Evolutionary conservation across 1,140 invertebrate species (phyloP).

Genomic region (Diabrotica virgifera): DNA sequence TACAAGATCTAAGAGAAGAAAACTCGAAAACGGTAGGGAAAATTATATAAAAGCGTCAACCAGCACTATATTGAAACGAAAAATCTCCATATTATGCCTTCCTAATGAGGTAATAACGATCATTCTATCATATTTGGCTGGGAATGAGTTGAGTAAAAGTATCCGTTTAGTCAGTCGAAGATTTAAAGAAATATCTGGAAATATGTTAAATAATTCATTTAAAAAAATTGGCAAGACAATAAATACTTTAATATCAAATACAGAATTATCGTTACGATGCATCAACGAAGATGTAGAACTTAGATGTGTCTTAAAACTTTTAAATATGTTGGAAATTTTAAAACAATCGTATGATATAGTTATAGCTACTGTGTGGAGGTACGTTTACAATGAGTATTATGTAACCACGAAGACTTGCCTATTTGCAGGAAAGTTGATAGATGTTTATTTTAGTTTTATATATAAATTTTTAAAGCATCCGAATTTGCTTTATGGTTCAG

Average conservation of each 20-base stretch:
- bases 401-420: conserved; percentile 30
- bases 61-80: too few relatives aligned
- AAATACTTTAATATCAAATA: conserved; percentile 25
- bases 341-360: conserved; percentile 29
- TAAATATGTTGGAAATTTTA: conserved; percentile 37
- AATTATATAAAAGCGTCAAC: not conserved
- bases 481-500: conserved; percentile 32
- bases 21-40: conserved; percentile 22
- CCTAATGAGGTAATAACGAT: too few relatives aligned
- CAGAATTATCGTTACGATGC: conserved; percentile 29
- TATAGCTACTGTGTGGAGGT: conserved; percentile 39
- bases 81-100: too few relatives aligned
- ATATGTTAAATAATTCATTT: conserved; percentile 34
- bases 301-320: conserved; percentile 34
- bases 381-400: conserved; percentile 38
- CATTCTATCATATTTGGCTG: too few relatives aligned
- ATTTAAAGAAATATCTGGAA: conserved; percentile 35
- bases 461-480: conserved; percentile 35
- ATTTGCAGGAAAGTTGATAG: conserved; percentile 39
- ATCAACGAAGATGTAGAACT: conserved; percentile 39
- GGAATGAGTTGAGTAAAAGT: conserved; percentile 25
- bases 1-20: conserved; percentile 29
- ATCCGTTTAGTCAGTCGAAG: conserved; percentile 37
- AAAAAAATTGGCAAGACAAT: conserved; percentile 32
- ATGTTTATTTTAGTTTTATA: conserved; percentile 31